Evolutionary conservation across 1,140 invertebrate genomes (phyloP), one percentile per base, ranked within the genome.

Genomic region (Brachionus angularis): DNA sequence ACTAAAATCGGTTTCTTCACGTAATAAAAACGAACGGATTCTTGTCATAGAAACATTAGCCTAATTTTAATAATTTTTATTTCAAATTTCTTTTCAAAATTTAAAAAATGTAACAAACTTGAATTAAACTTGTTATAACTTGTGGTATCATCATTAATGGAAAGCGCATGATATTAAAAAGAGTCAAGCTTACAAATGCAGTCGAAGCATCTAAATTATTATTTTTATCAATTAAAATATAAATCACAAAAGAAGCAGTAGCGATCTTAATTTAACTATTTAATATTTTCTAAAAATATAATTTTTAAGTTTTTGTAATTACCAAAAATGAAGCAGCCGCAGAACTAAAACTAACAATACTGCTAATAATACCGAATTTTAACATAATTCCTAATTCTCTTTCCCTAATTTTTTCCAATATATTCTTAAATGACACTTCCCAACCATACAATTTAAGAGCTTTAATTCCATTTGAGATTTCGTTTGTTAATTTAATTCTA

Each of bases 121-220:
- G 47, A n/a, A 71, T 53, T 5, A 53, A 16, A 31, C 50, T 52
- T 33, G 79, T 78, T 72, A 86, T 82, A 29, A 86, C 75, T 75
- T 84, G 81, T 3, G 86, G 85, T 52, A 87, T 76, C 75, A 85
- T 83, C 23, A 79, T 77, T 61, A 87, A 84, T 75, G 95, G 93
- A 81, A 96, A 94, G 77, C 93, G 87, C 75, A 98, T 87, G 75
- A 97, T 93, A 84, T 98, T 97, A 85, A 99, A 98, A 76, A 98
- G 87, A 78, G 94, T 90, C 75, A 98, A 85, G 74, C 94, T 92
- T 73, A 98, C 94, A 85, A 98, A 98, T 74, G 85, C 85, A 29
- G 81, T 70, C 74, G 85, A 79, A 8, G 75, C 74, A 27, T 79
- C 74, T 72, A 82, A 79, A 8, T 80, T 76, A 29, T 50, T 34